phyloP scores from a whole-genome alignment of 2,888 invertebrate species.

The Rapana venosa region DNA sequence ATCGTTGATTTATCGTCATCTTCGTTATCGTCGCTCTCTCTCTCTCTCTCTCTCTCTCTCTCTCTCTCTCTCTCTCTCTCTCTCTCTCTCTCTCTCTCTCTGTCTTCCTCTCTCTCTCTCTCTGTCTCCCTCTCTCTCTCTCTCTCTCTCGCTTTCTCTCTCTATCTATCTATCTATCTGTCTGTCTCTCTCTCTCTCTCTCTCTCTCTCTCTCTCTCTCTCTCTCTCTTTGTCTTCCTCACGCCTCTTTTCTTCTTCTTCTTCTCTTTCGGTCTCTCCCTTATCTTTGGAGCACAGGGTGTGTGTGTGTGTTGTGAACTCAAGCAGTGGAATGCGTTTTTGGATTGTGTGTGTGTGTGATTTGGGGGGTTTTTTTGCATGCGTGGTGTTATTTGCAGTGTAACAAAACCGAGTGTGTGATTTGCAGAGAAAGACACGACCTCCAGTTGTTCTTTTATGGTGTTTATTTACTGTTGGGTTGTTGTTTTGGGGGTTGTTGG shows the following conservation, averaged over 20 bases:
- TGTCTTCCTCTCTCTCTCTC: neutral
- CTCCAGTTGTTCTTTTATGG: too few relatives aligned
- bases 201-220: neutral
- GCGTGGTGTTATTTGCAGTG: too few relatives aligned
- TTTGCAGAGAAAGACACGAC: too few relatives aligned
- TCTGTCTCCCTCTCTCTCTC: neutral
- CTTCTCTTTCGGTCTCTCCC: neutral
- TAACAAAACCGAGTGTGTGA: too few relatives aligned
- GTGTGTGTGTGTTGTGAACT: too few relatives aligned
- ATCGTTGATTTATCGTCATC: neutral
- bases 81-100: neutral
- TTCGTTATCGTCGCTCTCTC: neutral
- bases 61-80: slow-evolving; percentile 1
- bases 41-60: slow-evolving; percentile 1
- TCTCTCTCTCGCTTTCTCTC: neutral
- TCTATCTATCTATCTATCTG: neutral
- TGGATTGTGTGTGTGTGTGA: too few relatives aligned
- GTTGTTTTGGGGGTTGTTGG: too few relatives aligned
- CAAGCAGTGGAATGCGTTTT: too few relatives aligned
- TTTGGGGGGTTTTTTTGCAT: too few relatives aligned
- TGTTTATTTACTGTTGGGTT: too few relatives aligned
- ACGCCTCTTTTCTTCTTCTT: neutral
- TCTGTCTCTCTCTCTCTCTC: neutral
- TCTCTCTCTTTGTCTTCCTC: neutral
- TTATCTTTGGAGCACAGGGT: too few relatives aligned